phyloP scores from a whole-genome alignment of 2,888 invertebrate species.

The Philhelius pedissequus region DNA sequence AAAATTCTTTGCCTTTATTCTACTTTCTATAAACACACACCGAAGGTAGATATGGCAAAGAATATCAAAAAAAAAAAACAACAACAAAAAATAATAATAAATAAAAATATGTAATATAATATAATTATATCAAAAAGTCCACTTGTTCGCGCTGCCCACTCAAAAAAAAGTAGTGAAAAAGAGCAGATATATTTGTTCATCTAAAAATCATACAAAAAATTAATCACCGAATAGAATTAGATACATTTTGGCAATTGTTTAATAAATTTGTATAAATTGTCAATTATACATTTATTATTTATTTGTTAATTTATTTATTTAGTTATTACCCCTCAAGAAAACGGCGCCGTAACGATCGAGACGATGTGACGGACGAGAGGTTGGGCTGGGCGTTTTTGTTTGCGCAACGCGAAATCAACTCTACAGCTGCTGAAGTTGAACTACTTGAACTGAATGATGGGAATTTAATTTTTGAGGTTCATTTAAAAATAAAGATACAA shows the following conservation, averaged over 20 bases:
- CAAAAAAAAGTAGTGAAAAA: not conserved
- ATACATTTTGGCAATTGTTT: too few relatives aligned
- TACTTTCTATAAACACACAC: conserved; percentile 23
- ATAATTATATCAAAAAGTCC: conserved; percentile 52
- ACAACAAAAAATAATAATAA: conserved; percentile 33
- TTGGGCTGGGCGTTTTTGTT: conserved; percentile 18
- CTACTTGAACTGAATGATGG: conserved; percentile 56
- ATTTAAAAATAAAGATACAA: conserved; percentile 49
- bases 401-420: conserved; percentile 55
- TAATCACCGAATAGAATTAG: conserved; percentile 5
- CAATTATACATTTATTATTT: too few relatives aligned
- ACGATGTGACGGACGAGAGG: not conserved
- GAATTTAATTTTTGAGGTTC: conserved; percentile 63
- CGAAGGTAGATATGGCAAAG: conserved; percentile 31
- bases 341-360: conserved; percentile 41
- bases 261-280: too few relatives aligned
- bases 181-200: not conserved
- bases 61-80: not conserved
- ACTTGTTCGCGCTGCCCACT: conserved; percentile 54
- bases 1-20: conserved; percentile 20
- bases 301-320: too few relatives aligned
- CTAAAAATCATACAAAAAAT: conserved; percentile 5
- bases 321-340: conserved; percentile 19
- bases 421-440: conserved; percentile 57
- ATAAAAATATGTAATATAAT: conserved; percentile 47